Base-by-base conservation (phyloP, 2,113 vertebrate genomes). In the Thermophis baileyi region DNA sequence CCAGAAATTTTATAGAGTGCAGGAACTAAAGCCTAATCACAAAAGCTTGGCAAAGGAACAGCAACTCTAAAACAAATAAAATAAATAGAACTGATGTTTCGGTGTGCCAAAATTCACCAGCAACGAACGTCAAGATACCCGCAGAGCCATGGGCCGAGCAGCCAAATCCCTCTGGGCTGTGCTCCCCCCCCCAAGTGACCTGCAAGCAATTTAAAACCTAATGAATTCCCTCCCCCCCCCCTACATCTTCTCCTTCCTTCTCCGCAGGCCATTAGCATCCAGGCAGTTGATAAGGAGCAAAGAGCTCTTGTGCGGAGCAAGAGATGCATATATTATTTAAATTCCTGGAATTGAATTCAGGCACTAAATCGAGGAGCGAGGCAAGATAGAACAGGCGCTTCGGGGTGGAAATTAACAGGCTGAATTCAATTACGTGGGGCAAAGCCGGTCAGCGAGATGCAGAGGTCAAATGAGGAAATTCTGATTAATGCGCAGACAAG, bases 291-390 rank as follows among this genome's bases (percentile, higher is more conserved):
- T 87, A 88, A 63, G 86, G 46, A 44, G 55, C 55, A 30, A 53
- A 88, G 30, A 16, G 55, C 53, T 92, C 91, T 50, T 25, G 55
- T 35, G 55, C 14, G 0, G 57, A 53, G 86, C 27, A 46, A 92
- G 40, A 53, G 87, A 69, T 27, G 87, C 49, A 92, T 89, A 86
- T 54, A 91, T 94, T 46, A 86, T 89, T 93, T 22, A 92, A 94
- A 94, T 92, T 74, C 89, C 94, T 94, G 91, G 94, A 47, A 94
- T 93, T 91, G 93, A 91, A 96, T 93, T 88, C 88, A 90, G 55
- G 94, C 7, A 89, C 85, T 91, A 94, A 93, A 95, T 87, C 89
- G 91, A 51, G 30, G 90, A 92, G n/a, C 57, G 94, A 90, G 30
- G 94, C 93, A 60, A 30, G 63, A 89, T 16, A 18, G 35, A 49